Evolutionary conservation across 1,140 invertebrate genomes (phyloP), one percentile per base, ranked within the genome.

Genomic region (Sweltsa coloradensis): DNA sequence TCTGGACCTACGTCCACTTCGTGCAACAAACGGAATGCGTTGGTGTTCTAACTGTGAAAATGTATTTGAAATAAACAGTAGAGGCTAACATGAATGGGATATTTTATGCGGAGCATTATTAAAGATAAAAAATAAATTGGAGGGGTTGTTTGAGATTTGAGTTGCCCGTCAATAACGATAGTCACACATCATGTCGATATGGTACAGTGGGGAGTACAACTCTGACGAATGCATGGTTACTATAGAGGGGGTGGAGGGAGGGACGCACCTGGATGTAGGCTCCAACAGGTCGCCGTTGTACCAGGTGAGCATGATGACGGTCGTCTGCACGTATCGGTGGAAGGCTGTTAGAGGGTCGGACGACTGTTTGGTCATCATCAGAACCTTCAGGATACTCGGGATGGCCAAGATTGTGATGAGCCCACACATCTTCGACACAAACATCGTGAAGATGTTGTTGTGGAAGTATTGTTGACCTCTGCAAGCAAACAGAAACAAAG

Each of bases 251-350:
- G n/a, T n/a, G n/a, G n/a, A n/a, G n/a, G n/a, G n/a, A n/a, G 26
- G 19, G 13, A 23, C 44, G 19, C 51, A 63, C 61, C 53, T 55
- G 23, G 60, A 62, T 45, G 59, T 54, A 3, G 48, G 45, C 36
- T 64, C 54, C 47, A 53, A 61, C 5, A 85, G 68, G 24, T 80
- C 70, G 36, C 76, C 64, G 11, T 73, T 64, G 53, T 85, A 86
- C 89, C 89, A 93, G 2, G 74, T 57, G 2, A 75, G 61, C 14
- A 81, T 76, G 54, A 89, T 83, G 3, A 78, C 63, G 31, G 83
- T 64, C 0, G 84, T 88, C 1, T 74, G 73, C 1, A 83, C 58
- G 58, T 92, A 92, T 53, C 89, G 71, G 47, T 72, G 75, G 60
- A 87, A 89, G 0, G 88, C 79, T 0, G 71, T 72, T 18, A 68